Evolutionary conservation across 2,797 vertebrate species (phyloP).

Genomic region (Valencia hispanica): DNA sequence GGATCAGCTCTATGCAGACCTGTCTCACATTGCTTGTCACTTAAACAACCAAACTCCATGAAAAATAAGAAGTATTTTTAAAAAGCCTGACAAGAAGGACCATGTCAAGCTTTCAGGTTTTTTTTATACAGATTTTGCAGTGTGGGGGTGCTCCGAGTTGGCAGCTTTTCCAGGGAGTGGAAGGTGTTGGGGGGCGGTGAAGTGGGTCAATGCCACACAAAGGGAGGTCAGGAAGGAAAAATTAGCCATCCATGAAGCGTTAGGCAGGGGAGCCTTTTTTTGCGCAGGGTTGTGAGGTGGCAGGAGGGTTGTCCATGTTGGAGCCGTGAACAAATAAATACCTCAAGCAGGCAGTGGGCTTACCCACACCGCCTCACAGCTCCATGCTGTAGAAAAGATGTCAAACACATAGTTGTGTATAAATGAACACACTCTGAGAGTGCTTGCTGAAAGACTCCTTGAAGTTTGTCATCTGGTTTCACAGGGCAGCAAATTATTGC

Average conservation of each 20-base stretch:
- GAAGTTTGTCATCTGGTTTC: slow-evolving; percentile 10
- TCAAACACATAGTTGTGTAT: slow-evolving; percentile 9
- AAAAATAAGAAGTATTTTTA: slow-evolving; percentile 59
- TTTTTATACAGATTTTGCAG: slow-evolving; percentile 74
- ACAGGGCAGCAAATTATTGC: not conserved
- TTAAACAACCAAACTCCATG: slow-evolving; percentile 57
- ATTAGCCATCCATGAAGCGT: slow-evolving; percentile 93
- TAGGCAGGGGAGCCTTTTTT: slow-evolving; percentile 82
- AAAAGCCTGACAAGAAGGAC: slow-evolving; percentile 68
- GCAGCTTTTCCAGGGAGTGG: slow-evolving; percentile 64
- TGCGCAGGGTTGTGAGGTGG: not conserved
- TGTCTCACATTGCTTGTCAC: slow-evolving; percentile 80
- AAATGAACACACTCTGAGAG: slow-evolving; percentile 12
- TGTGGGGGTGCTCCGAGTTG: slow-evolving; percentile 60
- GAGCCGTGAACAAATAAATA: slow-evolving; percentile 88
- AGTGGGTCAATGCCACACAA: slow-evolving; percentile 87
- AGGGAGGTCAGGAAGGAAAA: slow-evolving; percentile 89
- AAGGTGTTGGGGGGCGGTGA: slow-evolving; percentile 65
- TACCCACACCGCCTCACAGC: slow-evolving; percentile 38
- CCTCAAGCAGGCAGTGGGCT: slow-evolving; percentile 69
- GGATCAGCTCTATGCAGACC: slow-evolving; percentile 79
- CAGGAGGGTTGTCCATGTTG: slow-evolving; percentile 73
- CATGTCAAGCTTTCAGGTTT: slow-evolving; percentile 89
- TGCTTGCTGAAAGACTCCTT: not conserved
- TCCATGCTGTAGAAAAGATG: slow-evolving; percentile 11